These are phyloP conservation scores for Drosophila kepulauana DNA, from an alignment of 1,140 invertebrate species.

Conservation along the genomic window DNA sequence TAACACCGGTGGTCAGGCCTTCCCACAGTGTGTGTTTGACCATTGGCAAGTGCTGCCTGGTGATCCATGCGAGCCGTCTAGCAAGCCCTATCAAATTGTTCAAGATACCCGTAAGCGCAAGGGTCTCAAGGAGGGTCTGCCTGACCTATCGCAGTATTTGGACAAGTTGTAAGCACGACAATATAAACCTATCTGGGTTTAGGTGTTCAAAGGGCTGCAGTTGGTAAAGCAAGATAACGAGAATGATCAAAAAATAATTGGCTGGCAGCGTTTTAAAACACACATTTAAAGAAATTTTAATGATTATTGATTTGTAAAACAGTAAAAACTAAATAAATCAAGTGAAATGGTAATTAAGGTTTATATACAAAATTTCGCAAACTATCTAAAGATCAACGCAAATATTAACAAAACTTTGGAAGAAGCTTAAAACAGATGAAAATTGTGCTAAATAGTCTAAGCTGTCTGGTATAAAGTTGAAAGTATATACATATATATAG, in stretches of 20 bases:
- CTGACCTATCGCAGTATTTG: slow-evolving; percentile 95
- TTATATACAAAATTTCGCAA: slow-evolving; percentile 65
- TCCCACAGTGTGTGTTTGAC: slow-evolving; percentile 99
- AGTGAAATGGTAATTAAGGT: slow-evolving; percentile 76
- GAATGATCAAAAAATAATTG: slow-evolving; percentile 38
- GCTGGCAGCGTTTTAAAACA: slow-evolving; percentile 69
- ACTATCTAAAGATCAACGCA: slow-evolving; percentile 10
- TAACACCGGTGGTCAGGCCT: slow-evolving; percentile 99
- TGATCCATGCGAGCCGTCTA: slow-evolving; percentile 93
- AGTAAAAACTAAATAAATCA: slow-evolving; percentile 78
- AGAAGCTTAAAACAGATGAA: neutral
- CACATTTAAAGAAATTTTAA: slow-evolving; percentile 75
- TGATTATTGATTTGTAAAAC: slow-evolving; percentile 81
- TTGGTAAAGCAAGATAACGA: slow-evolving; percentile 53
- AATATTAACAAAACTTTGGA: neutral
- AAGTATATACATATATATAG: too few species aligned
- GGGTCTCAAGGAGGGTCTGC: slow-evolving; percentile 98
- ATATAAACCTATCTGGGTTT: slow-evolving; percentile 5
- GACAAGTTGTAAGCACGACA: slow-evolving; percentile 94
- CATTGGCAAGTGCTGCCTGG: slow-evolving; percentile 99
- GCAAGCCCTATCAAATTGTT: slow-evolving; percentile 94
- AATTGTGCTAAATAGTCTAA: too few species aligned
- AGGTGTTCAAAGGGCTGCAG: slow-evolving; percentile 33
- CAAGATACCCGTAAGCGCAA: slow-evolving; percentile 99
- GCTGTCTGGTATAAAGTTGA: too few species aligned